Conservation (phyloP, 1,140 invertebrate species). For the Lepidurus arcticus region DNA sequence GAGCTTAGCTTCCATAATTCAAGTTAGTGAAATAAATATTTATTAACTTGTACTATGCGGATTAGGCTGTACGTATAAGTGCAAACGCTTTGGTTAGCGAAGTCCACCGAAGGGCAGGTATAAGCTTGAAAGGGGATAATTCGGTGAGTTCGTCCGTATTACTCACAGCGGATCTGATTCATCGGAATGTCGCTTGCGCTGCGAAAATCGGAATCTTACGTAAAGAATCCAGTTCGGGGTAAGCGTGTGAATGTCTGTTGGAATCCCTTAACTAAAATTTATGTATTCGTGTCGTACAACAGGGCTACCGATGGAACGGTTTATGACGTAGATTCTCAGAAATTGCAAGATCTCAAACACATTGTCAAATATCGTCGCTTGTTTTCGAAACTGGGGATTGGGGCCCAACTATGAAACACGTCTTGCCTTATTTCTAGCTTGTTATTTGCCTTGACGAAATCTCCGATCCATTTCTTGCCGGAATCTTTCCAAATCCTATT, state of each 20-base stretch:
- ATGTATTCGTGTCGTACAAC: not conserved
- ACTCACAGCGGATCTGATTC: not conserved
- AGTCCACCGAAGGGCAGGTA: not conserved
- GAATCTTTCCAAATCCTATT: conserved; percentile 5
- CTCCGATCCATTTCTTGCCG: not conserved
- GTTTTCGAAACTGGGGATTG: not conserved
- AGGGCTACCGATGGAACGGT: not conserved
- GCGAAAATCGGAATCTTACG: not conserved
- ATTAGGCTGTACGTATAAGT: not conserved
- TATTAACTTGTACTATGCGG: not conserved
- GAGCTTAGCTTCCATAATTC: not conserved
- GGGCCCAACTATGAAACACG: no score
- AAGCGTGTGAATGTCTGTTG: not conserved
- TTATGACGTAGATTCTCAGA: not conserved
- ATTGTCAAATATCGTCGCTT: conserved; percentile 5
- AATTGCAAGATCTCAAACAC: not conserved
- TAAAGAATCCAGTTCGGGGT: not conserved
- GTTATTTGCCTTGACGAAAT: not conserved
- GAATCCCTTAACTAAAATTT: not conserved
- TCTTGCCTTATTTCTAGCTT: not conserved
- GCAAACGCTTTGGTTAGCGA: not conserved
- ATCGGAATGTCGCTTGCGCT: not conserved
- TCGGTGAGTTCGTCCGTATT: not conserved
- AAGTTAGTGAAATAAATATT: not conserved
- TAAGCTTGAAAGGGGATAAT: not conserved